Base-by-base conservation (phyloP, 2,113 vertebrate species). In the Lethenteron reissneri region DNA sequence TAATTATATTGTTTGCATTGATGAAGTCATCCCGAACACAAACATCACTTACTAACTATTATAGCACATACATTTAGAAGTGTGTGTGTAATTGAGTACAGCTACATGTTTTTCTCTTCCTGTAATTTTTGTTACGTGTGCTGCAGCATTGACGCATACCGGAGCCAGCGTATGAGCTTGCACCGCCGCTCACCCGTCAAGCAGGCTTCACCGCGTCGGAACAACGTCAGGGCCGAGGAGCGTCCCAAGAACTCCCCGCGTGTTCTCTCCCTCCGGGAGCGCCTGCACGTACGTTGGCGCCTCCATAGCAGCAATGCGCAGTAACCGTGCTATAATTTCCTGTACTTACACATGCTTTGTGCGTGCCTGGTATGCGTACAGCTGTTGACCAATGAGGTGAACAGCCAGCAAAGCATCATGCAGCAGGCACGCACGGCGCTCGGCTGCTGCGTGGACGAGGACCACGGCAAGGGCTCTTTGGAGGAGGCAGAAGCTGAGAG, bases 351-450 rank as follows among this genome's bases (percentile, higher is more conserved):
- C 41, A 41, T 41, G 41, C 41, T 41, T 41, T 41, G 41, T 41
- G 41, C 41, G 41, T 41, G 41, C 41, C 41, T 41, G 41, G 4
- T 41, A 41, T 41, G 41, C 41, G 41, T 41, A 68, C 74, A 87
- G 85, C 80, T 83, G 11, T 74, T 87, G 74, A 86, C 81, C 19
- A 89, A 86, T 74, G 90, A 95, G 72, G 80, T 96, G 77, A 97
- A 88, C 78, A 75, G 92, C 78, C 94, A 99, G 78, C 90, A 99
- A 81, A 97, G 87, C 0, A 85, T 97, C 72, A 95, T 97, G 75
- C 82, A 95, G 74, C 94, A 99, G 79, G 90, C 94, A 73, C 97
- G 92, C 74, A 91, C 95, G 81, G 94, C 94, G 11, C 83, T 99
- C 41, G 97, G 92, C 77, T 99, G 94, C 78, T 99, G 94, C 77